Base-by-base conservation (phyloP, 2,113 vertebrate genomes). In the Trachemys scripta region DNA sequence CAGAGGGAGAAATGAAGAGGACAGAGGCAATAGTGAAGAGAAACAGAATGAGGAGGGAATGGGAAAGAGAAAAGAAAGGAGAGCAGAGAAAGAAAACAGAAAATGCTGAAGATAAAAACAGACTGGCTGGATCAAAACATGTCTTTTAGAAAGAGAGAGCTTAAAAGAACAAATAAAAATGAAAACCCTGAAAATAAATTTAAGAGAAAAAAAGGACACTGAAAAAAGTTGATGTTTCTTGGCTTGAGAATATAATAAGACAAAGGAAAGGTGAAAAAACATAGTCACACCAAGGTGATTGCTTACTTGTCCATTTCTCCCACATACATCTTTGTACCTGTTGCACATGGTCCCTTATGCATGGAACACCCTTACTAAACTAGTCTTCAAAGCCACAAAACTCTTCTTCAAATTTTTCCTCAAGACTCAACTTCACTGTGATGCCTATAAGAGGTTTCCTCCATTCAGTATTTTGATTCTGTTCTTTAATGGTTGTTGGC, bases 371-470 rank as follows among this genome's bases (percentile, higher is more conserved):
- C 17, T 54, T 6, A 50, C 49, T 89, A 13, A 47, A 3, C 51
- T 59, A 80, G 82, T 54, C 82, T 93, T 93, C 35, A 87, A 45
- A 93, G 59, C 8, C 88, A 38, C 6, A 87, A 78, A 96, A 72
- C 11, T 22, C 1, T 10, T 4, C 45, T 78, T 89, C 35, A n/a
- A 17, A n/a, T 69, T n/a, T 17, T 69, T n/a, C 65, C 65, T 69
- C 65, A 69, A 69, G 65, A n/a, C 17, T 69, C 65, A 38, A 4
- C 16, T n/a, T n/a, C 19, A n/a, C 35, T n/a, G 31, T 65, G 35
- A 69, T n/a, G 35, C 65, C 65, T 69, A 19, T n/a, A 69, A 35
- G 16, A 20, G 17, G 17, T 69, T 69, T 35, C 65, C 35, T 69
- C 65, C 65, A n/a, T 20, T 69, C 35, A n/a, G 65, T 69, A 69